Conservation (phyloP, 2,113 vertebrate genomes). For the Pituophis catenifer region DNA sequence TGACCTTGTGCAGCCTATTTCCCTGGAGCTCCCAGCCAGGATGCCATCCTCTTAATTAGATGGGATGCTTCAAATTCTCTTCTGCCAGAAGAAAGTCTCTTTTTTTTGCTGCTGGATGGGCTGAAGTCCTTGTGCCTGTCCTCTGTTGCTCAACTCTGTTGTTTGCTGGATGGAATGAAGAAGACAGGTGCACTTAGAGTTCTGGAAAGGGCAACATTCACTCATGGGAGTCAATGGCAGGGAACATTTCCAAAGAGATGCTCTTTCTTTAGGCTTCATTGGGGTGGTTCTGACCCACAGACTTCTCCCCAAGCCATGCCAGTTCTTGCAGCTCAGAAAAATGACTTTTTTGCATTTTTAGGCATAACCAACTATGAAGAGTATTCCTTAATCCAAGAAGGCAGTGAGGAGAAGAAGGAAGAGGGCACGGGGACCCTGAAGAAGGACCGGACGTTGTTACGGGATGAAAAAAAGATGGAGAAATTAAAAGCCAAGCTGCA, state of each 20-base stretch:
- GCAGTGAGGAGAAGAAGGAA: constrained; percentile 90
- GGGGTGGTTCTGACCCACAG: not conserved
- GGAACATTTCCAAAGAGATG: too few species aligned
- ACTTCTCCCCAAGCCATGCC: not conserved
- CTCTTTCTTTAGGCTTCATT: not conserved
- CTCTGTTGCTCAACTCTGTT: not conserved
- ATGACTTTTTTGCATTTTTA: constrained; percentile 61
- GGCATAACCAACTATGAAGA: constrained; percentile 99
- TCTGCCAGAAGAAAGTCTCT: not conserved
- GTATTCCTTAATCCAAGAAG: constrained; percentile 96
- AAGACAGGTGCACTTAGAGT: not conserved
- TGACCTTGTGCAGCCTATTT: not conserved
- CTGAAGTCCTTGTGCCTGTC: not conserved
- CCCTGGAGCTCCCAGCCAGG: not conserved
- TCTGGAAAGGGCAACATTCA: not conserved
- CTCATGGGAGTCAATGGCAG: not conserved
- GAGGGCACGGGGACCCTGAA: constrained; percentile 89
- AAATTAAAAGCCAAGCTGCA: constrained; percentile 99
- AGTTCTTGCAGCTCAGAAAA: not conserved
- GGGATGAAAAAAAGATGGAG: constrained; percentile 98
- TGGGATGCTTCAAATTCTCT: not conserved
- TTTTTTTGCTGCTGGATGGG: not conserved
- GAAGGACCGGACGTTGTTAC: constrained; percentile 88
- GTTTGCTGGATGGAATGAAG: not conserved
- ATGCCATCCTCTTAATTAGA: not conserved